Evolutionary conservation across 2,888 invertebrate genomes (phyloP).

Genomic region (Tridacna crocea): DNA sequence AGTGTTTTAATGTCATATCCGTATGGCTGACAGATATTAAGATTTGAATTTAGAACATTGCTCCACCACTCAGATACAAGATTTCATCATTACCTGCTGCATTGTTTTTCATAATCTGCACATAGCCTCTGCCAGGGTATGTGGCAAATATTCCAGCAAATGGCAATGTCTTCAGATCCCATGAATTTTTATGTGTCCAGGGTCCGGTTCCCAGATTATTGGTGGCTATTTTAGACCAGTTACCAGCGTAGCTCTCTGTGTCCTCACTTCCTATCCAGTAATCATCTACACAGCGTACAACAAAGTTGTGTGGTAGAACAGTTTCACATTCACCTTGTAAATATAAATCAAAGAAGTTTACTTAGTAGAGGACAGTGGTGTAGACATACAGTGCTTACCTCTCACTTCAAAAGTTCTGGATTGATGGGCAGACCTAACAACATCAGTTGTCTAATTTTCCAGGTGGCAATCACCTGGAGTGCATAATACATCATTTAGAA

Average conservation of each 20-base stretch:
- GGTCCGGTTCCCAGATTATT: neutral
- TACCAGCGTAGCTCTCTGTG: slow-evolving; percentile 46
- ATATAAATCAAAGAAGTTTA: too few species aligned
- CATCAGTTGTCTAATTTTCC: too few species aligned
- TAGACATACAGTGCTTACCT: too few species aligned
- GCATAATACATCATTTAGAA: too few species aligned
- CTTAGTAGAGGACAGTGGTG: too few species aligned
- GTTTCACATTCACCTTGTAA: slow-evolving; percentile 8
- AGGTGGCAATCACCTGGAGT: too few species aligned
- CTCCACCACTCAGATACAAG: too few species aligned
- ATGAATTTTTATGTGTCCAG: slow-evolving; percentile 66
- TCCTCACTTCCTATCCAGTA: slow-evolving; percentile 66
- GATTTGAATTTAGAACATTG: too few species aligned
- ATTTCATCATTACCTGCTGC: neutral
- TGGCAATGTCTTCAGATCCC: slow-evolving; percentile 64
- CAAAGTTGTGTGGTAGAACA: neutral
- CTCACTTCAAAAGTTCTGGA: too few species aligned
- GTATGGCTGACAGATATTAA: too few species aligned
- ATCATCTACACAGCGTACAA: slow-evolving; percentile 45
- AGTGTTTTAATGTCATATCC: too few species aligned
- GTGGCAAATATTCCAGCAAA: slow-evolving; percentile 63
- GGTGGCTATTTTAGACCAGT: slow-evolving; percentile 47
- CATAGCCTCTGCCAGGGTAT: slow-evolving; percentile 75
- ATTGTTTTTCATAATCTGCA: slow-evolving; percentile 33
- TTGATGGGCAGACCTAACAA: too few species aligned